Conservation (phyloP, 2,113 vertebrate species). For the Pycnonotus jocosus region DNA sequence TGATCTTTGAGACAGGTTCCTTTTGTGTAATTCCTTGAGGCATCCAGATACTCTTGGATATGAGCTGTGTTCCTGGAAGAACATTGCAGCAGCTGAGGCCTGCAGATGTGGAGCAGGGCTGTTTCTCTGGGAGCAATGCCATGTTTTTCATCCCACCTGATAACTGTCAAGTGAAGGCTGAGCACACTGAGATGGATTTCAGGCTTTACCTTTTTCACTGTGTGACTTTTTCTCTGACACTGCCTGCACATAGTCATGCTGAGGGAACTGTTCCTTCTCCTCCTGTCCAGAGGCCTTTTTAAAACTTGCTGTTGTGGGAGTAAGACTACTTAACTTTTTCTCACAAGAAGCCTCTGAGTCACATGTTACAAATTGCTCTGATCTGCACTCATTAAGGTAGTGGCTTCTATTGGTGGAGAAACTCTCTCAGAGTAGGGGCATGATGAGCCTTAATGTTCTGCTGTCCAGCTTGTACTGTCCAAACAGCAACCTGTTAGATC, state of each 20-base stretch:
- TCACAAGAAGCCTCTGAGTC: not conserved
- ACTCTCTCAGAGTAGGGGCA: not conserved
- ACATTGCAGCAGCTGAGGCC: not conserved
- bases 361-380: not conserved
- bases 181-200: not conserved
- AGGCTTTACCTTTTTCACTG: not conserved
- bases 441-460: not conserved
- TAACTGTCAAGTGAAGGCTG: not conserved
- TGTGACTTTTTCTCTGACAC: not conserved
- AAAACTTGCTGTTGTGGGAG: not conserved
- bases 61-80: not conserved
- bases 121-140: not conserved
- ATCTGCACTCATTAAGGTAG: not conserved
- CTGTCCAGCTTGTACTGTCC: not conserved
- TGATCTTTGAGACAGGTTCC: not conserved
- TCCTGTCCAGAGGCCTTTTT: not conserved
- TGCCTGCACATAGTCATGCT: not conserved
- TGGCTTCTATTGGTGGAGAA: not conserved
- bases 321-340: not conserved
- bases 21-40: not conserved
- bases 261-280: not conserved
- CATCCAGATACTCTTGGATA: not conserved
- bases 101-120: not conserved
- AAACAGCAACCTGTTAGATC: not conserved
- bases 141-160: not conserved